These are phyloP conservation scores for Aphodius sticticus DNA, from an alignment of 2,888 invertebrate genomes.

Conservation along the genomic window DNA sequence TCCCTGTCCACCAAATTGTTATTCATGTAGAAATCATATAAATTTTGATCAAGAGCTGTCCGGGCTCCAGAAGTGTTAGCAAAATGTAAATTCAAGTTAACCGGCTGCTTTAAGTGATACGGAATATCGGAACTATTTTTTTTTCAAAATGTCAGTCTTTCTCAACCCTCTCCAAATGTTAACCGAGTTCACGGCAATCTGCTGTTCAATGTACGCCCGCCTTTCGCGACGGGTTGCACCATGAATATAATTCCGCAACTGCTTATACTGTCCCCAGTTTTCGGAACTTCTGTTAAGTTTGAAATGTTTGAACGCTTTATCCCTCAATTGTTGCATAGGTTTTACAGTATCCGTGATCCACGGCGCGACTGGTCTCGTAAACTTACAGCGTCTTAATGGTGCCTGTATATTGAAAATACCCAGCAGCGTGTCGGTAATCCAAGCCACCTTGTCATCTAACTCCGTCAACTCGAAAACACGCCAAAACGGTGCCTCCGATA, in stretches of 20 bases:
- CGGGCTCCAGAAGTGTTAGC: too few species aligned
- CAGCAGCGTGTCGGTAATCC: neutral
- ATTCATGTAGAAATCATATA: too few species aligned
- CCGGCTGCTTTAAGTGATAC: too few species aligned
- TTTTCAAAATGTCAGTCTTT: too few species aligned
- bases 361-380: neutral
- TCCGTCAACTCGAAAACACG: neutral
- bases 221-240: neutral
- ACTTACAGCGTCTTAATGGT: neutral
- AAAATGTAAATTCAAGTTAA: too few species aligned
- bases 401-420: neutral
- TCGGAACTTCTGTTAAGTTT: neutral
- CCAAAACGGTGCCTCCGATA: neutral
- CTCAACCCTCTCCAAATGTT: too few species aligned
- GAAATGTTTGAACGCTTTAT: neutral
- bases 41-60: too few species aligned
- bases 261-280: neutral
- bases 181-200: neutral
- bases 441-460: neutral
- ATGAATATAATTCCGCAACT: too few species aligned
- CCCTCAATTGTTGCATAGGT: neutral
- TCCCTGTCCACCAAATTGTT: too few species aligned
- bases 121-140: too few species aligned
- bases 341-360: slow-evolving; percentile 10
- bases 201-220: neutral